Evolutionary conservation across 2,797 vertebrate species (phyloP).

Genomic region (Lepilemur septentrionalis): DNA sequence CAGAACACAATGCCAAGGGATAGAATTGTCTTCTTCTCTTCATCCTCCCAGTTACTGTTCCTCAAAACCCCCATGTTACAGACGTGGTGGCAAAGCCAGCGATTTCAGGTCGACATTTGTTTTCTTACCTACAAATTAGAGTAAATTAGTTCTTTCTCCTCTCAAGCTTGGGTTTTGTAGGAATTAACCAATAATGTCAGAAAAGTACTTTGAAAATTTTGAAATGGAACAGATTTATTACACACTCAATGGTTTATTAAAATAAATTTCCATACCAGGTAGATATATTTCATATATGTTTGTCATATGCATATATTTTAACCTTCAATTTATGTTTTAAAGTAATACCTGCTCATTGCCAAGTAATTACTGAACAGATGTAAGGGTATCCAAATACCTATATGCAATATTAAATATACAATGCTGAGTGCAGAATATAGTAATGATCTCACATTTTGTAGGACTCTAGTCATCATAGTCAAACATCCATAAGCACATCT

Average conservation of each 20-base stretch:
- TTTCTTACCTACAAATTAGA: neutral
- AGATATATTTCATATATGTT: constrained; percentile 13
- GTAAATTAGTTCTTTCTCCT: neutral
- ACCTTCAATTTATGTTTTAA: constrained; percentile 53
- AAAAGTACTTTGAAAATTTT: constrained; percentile 30
- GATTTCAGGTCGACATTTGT: neutral
- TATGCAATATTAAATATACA: constrained; percentile 27
- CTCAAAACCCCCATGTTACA: neutral
- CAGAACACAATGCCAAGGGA: too few relatives aligned
- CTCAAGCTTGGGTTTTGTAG: neutral
- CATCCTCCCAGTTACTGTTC: neutral
- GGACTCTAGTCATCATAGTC: neutral
- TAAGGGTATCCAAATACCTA: constrained; percentile 56
- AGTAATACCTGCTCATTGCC: constrained; percentile 47
- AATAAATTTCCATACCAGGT: neutral
- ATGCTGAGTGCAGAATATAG: neutral
- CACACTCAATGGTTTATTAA: constrained; percentile 42
- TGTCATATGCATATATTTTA: constrained; percentile 40
- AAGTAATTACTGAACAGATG: constrained; percentile 63
- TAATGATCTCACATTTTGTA: constrained; percentile 43
- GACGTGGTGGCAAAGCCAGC: neutral
- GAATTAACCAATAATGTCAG: constrained; percentile 47
- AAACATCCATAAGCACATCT: constrained; percentile 50
- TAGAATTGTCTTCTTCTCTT: neutral
- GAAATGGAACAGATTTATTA: neutral